Base-by-base conservation (phyloP, 2,797 vertebrate genomes). In the Sitta carolinensis region DNA sequence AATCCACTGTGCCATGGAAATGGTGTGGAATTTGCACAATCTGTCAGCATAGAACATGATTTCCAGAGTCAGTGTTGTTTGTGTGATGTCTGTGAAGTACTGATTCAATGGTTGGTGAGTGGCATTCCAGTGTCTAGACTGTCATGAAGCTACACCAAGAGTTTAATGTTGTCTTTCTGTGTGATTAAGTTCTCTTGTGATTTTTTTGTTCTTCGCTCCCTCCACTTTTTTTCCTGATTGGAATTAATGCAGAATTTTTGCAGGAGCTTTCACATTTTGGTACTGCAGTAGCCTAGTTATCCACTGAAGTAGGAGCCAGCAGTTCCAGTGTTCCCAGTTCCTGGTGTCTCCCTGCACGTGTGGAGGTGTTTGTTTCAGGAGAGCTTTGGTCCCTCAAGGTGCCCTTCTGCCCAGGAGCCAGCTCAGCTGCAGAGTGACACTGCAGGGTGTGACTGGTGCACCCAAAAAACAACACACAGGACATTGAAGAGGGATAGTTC, bases 21-120 rank as follows among this genome's bases (percentile, higher is more conserved):
- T 50, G 64, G 57, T 73, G 76, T 91, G 79, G 87, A 92, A 91
- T 92, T 96, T 96, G 94, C 96, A 96, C 82, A 92, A 78, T 80
- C 54, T 1, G 9, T 92, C 81, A 91, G 91, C 79, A 29, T 63
- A 87, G 84, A 87, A 77, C 64, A 54, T 79, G 89, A 68, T 93
- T 93, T 95, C 84, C 89, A 86, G 84, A 89, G 58, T 92, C 94
- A 73, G 1, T 92, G 92, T 92, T 80, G 75, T 94, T 87, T 58
- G 45, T 89, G 91, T 94, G 79, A 81, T 92, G 80, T 85, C 80
- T 2, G 87, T 95, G 87, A 93, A 94, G 76, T 95, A 70, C 73
- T 84, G 89, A 68, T 89, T 40, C 69, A 85, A 10, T 86, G 69
- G 78, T 72, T 91, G 93, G 75, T 83, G 92, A 94, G 90, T 94